Evolutionary conservation across 1,140 invertebrate genomes (phyloP).

Genomic region (Apocrypta bakeri): DNA sequence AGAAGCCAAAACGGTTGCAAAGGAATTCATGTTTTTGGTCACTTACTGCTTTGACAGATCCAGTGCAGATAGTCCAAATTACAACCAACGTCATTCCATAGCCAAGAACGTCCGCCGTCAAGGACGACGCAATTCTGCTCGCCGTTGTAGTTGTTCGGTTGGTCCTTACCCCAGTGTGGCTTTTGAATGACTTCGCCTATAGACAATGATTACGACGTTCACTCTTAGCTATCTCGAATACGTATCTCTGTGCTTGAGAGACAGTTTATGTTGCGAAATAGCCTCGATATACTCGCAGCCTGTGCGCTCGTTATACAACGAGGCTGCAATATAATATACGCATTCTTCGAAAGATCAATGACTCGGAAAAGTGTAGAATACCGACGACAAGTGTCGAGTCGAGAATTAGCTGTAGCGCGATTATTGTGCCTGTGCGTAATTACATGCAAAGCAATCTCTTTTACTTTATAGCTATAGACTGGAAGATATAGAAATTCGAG

Average conservation of each 20-base stretch:
- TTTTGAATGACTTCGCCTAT: conserved; percentile 84
- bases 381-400: neutral
- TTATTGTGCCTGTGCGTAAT: neutral
- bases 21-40: conserved; percentile 38
- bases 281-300: neutral
- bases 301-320: conserved; percentile 10
- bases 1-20: no score
- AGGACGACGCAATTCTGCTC: conserved; percentile 95
- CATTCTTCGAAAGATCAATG: conserved; percentile 8
- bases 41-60: conserved; percentile 93
- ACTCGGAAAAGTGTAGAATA: conserved; percentile 6
- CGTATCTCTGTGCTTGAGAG: neutral
- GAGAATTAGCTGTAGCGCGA: neutral
- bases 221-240: neutral
- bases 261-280: neutral
- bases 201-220: neutral
- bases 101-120: conserved; percentile 90
- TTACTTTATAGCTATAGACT: neutral
- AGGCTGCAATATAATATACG: neutral
- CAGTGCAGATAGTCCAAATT: conserved; percentile 94
- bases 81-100: conserved; percentile 96
- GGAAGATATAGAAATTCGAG: conserved; percentile 22
- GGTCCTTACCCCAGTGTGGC: conserved; percentile 93
- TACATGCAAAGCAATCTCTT: neutral
- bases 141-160: conserved; percentile 96